Evolutionary conservation across 2,888 invertebrate genomes (phyloP).

Genomic region (Carcina quercana): DNA sequence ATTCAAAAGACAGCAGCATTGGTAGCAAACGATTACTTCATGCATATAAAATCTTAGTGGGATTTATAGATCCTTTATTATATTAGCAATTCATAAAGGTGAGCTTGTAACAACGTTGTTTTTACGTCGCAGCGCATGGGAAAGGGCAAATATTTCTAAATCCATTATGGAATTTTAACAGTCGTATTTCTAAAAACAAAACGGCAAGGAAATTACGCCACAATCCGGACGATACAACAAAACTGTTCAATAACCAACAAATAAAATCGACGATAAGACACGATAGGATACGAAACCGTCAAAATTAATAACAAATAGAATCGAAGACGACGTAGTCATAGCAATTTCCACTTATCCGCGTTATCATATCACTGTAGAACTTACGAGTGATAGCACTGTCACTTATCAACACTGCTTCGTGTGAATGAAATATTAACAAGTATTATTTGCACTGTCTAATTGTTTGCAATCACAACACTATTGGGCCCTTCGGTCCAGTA

Average conservation of each 20-base stretch:
- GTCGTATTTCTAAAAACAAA: neutral
- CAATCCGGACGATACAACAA: neutral
- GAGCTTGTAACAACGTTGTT: conserved; percentile 15
- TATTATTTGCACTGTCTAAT: conserved; percentile 6
- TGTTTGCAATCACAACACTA: conserved; percentile 16
- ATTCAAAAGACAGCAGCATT: too few relatives aligned
- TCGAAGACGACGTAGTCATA: conserved; percentile 49
- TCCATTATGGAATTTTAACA: too few relatives aligned
- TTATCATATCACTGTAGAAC: conserved; percentile 57
- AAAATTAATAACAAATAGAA: conserved; percentile 30
- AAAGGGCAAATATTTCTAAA: conserved; percentile 4
- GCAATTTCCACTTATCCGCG: conserved; percentile 57
- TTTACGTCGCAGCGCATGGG: neutral
- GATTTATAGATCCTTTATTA: too few relatives aligned
- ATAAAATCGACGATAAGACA: neutral
- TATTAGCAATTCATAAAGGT: conserved; percentile 20
- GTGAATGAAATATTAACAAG: conserved; percentile 23
- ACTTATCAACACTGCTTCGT: conserved; percentile 20
- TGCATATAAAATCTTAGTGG: too few relatives aligned
- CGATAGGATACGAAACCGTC: conserved; percentile 14
- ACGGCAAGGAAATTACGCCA: neutral
- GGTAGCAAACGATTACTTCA: too few relatives aligned
- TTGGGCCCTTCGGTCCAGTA: too few relatives aligned
- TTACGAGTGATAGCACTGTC: conserved; percentile 39
- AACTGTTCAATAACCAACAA: neutral